Evolutionary conservation across 2,113 vertebrate species (phyloP).

Genomic region (cattle (Bos taurus)): ARS-UCD2.0 NC_037354.1:12301501-12302000

Average conservation of each 20-base stretch:
- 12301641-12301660: background rate
- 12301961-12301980: too few relatives aligned
- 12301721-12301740: background rate
- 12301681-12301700: background rate
- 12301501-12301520: background rate
- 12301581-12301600: background rate
- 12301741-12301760: background rate
- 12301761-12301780: background rate
- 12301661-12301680: background rate
- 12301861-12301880: background rate
- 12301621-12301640: background rate
- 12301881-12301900: background rate
- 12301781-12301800: background rate
- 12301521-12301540: background rate
- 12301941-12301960: background rate
- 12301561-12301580: background rate
- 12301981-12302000: too few relatives aligned
- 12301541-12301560: background rate
- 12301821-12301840: background rate
- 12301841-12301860: background rate
- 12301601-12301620: background rate
- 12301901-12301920: background rate
- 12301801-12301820: background rate
- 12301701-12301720: background rate
- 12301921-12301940: background rate